Evolutionary conservation across 2,113 vertebrate species (phyloP).

Genomic region (Ceuthmochares aereus): DNA sequence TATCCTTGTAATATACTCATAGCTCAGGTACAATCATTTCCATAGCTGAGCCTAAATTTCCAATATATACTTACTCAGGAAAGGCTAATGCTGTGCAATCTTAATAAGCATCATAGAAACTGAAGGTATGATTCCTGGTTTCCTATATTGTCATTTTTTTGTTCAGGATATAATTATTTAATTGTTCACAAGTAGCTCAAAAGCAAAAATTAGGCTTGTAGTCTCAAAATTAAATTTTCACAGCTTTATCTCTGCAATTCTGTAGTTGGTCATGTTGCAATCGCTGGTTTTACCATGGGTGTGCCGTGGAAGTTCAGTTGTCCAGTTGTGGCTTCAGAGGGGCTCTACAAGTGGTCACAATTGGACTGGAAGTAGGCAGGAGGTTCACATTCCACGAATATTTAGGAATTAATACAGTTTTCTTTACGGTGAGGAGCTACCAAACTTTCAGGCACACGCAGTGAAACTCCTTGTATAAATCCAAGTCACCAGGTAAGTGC

Average conservation of each 20-base stretch:
- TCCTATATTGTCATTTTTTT: neutral
- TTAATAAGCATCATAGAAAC: neutral
- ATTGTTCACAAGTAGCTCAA: neutral
- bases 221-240: neutral
- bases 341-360: neutral
- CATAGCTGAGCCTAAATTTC: neutral
- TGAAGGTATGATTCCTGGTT: neutral
- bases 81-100: neutral
- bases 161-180: neutral
- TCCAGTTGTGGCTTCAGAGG: neutral
- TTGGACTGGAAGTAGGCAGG: neutral
- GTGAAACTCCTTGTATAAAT: neutral
- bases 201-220: neutral
- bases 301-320: neutral
- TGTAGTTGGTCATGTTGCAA: neutral
- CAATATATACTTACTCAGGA: rapidly evolving
- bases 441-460: neutral
- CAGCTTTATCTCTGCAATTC: neutral
- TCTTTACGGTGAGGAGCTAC: neutral
- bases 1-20: neutral
- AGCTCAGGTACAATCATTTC: neutral
- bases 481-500: neutral
- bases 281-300: neutral
- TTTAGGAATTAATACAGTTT: neutral
- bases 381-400: neutral